Conservation (phyloP, 2,113 vertebrate genomes). For the Silurus glanis region DNA sequence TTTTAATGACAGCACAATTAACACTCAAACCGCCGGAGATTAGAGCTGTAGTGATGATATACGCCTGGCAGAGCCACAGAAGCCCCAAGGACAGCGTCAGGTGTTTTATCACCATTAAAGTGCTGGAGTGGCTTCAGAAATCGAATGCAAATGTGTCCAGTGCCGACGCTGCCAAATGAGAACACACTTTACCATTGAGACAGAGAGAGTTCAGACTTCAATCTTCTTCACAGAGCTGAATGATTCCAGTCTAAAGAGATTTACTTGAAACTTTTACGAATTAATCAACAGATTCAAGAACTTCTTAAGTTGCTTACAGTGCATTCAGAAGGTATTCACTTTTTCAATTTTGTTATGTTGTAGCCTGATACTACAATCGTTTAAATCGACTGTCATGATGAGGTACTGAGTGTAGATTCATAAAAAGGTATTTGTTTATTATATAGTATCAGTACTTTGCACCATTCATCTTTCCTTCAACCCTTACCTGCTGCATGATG, state of each 20-base stretch:
- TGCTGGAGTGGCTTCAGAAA: not conserved
- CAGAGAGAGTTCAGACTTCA: not conserved
- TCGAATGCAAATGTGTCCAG: not conserved
- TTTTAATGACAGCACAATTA: not conserved
- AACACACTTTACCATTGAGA: conserved; percentile 7
- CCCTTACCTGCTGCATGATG: no score
- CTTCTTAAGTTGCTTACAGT: no score
- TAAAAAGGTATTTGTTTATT: no score
- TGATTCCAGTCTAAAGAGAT: not conserved
- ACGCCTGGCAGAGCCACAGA: not conserved
- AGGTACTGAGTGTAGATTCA: no score
- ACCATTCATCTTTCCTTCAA: no score
- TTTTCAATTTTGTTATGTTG: no score
- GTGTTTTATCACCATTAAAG: not conserved
- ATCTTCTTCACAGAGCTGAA: conserved; percentile 7
- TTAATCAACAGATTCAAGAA: no score
- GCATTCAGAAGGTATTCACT: no score
- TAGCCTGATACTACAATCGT: no score
- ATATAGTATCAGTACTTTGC: no score
- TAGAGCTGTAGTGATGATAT: not conserved
- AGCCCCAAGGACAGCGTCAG: not conserved
- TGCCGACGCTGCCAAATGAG: conserved; percentile 1
- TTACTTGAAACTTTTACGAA: not conserved
- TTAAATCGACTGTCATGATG: no score
- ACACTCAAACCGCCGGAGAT: not conserved